Conservation (phyloP, 2,797 vertebrate species). For the Sphenopsis melanotis region DNA sequence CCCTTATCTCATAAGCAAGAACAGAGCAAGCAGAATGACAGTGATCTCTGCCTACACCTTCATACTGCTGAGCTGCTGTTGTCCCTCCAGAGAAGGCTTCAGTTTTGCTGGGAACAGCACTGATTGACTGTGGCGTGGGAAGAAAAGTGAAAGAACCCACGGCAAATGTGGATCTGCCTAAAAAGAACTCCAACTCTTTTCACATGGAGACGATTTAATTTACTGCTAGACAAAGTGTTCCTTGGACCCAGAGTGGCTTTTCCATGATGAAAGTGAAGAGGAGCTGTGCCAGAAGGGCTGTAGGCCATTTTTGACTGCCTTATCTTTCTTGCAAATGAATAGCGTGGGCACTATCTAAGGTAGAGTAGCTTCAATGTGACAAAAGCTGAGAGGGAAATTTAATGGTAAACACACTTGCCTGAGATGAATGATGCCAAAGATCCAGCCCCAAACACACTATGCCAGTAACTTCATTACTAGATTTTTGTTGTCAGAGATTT, state of each 20-base stretch:
- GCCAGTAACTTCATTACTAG: background rate
- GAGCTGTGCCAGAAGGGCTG: background rate
- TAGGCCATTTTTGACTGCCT: background rate
- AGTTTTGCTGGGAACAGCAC: constrained; percentile 14
- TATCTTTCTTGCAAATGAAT: background rate
- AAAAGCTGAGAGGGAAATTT: background rate
- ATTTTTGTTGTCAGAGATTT: background rate
- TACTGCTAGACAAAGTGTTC: background rate
- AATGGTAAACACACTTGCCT: background rate
- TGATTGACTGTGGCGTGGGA: background rate
- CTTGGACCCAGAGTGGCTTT: background rate
- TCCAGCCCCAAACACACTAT: background rate
- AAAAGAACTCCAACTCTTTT: background rate
- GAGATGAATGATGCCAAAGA: background rate
- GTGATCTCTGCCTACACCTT: background rate
- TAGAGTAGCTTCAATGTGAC: background rate
- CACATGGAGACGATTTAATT: background rate
- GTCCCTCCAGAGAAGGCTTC: constrained; percentile 28
- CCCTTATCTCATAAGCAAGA: background rate
- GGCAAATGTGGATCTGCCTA: background rate
- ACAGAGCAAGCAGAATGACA: background rate
- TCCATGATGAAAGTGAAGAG: background rate
- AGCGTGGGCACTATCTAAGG: background rate
- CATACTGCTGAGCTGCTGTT: background rate
- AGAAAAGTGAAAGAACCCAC: background rate